Evolutionary conservation across 2,888 invertebrate species (phyloP).

Genomic region (Tetrapedia diversipes): DNA sequence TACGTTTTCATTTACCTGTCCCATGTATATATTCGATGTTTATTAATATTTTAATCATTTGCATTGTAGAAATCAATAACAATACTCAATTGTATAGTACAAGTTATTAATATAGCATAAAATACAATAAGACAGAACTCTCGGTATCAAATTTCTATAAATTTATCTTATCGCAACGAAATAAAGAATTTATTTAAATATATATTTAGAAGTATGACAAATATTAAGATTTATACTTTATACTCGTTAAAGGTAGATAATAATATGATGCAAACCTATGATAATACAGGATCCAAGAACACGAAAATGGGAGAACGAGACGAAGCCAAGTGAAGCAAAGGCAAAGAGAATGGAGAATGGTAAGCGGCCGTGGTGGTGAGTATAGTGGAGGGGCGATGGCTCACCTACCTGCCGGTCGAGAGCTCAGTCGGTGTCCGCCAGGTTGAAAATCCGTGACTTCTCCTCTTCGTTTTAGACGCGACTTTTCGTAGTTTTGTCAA

Average conservation of each 20-base stretch:
- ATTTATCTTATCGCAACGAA: no score
- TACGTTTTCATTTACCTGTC: conserved; percentile 1
- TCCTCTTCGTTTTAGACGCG: conserved; percentile 58
- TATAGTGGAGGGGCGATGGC: conserved; percentile 70
- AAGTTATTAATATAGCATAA: not conserved
- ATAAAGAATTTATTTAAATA: not conserved
- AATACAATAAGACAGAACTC: no score
- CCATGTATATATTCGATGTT: not conserved
- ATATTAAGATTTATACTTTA: conserved; percentile 5
- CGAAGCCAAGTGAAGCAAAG: conserved; percentile 67
- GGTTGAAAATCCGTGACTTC: conserved; percentile 79
- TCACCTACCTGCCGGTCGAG: conserved; percentile 80
- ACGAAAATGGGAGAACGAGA: conserved; percentile 58
- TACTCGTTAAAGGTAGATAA: conserved; percentile 1
- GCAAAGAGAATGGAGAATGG: conserved; percentile 73
- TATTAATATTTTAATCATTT: not conserved
- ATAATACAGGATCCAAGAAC: conserved; percentile 27
- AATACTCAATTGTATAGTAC: not conserved
- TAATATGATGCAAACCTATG: conserved; percentile 17
- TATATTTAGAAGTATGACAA: not conserved
- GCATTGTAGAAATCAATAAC: not conserved
- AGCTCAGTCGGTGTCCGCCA: conserved; percentile 80
- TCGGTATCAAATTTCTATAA: no score
- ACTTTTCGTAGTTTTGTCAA: conserved; percentile 33
- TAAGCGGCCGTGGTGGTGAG: conserved; percentile 68